Conservation (phyloP, 2,113 vertebrate species). For the Coracopsis vasa region DNA sequence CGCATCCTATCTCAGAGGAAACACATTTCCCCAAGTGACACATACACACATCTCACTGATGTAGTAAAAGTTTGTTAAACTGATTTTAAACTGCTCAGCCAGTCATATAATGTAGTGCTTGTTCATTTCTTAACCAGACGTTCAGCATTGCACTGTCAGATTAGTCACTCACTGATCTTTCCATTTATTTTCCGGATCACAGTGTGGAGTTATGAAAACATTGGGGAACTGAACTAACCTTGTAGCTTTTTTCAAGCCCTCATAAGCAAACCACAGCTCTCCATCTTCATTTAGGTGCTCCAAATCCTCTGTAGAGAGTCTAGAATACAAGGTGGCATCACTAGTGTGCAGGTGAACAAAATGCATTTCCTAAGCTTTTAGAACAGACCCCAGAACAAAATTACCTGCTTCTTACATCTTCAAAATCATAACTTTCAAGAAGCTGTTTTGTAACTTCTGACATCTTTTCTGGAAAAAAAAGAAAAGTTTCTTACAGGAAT, state of each 20-base stretch:
- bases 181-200: not conserved
- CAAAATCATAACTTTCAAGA: conserved; percentile 83
- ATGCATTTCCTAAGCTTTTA: not conserved
- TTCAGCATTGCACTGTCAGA: not conserved
- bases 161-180: not conserved
- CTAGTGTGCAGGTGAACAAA: not conserved
- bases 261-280: conserved; percentile 86
- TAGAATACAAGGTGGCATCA: conserved; percentile 46
- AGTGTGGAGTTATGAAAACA: not conserved
- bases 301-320: conserved; percentile 79
- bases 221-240: conserved; percentile 72
- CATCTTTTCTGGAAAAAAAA: conserved; percentile 84
- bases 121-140: not conserved
- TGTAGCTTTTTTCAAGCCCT: conserved; percentile 88
- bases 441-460: conserved; percentile 84
- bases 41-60: not conserved
- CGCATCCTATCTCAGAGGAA: not conserved
- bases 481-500: not conserved
- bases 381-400: not conserved
- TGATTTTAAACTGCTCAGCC: not conserved
- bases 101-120: not conserved
- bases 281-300: conserved; percentile 85
- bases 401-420: conserved; percentile 85
- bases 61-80: not conserved
- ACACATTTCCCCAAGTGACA: not conserved